Conservation (phyloP, 1,140 invertebrate species). For the Drepana arcuata region DNA sequence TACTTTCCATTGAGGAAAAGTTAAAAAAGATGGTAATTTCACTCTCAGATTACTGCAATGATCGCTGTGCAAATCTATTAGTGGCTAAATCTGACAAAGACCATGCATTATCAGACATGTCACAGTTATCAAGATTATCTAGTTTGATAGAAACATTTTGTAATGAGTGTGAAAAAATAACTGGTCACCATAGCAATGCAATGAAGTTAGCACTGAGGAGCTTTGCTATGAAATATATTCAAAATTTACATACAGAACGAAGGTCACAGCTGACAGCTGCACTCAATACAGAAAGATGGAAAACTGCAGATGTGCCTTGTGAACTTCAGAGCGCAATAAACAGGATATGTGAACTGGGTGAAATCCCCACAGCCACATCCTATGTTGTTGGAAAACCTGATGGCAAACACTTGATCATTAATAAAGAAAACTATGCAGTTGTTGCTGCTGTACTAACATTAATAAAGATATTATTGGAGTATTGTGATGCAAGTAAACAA, state of each 20-base stretch:
- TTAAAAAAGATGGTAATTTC: slow-evolving; percentile 83
- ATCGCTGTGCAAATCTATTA: slow-evolving; percentile 89
- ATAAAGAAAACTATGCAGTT: slow-evolving; percentile 87
- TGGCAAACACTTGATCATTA: slow-evolving; percentile 78
- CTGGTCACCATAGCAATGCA: slow-evolving; percentile 84
- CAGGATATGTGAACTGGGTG: slow-evolving; percentile 74
- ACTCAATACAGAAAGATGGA: slow-evolving; percentile 95
- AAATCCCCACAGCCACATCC: slow-evolving; percentile 58
- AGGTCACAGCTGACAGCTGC: slow-evolving; percentile 88
- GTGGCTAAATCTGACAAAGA: slow-evolving; percentile 81
- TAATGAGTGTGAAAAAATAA: slow-evolving; percentile 82
- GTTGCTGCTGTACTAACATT: slow-evolving; percentile 89
- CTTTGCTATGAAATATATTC: slow-evolving; percentile 91
- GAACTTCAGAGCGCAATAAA: slow-evolving; percentile 91
- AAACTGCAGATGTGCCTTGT: slow-evolving; percentile 89
- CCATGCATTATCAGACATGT: slow-evolving; percentile 76
- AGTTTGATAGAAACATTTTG: slow-evolving; percentile 87
- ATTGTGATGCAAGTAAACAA: slow-evolving; percentile 85
- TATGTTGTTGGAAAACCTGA: slow-evolving; percentile 52
- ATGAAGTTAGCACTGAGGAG: slow-evolving; percentile 88
- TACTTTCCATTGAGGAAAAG: slow-evolving; percentile 77
- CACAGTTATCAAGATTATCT: slow-evolving; percentile 85
- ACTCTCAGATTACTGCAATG: slow-evolving; percentile 93
- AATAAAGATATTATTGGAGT: slow-evolving; percentile 90
- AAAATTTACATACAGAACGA: slow-evolving; percentile 91